Conservation (phyloP, 2,113 vertebrate species). For the Gracilinanus agilis region DNA sequence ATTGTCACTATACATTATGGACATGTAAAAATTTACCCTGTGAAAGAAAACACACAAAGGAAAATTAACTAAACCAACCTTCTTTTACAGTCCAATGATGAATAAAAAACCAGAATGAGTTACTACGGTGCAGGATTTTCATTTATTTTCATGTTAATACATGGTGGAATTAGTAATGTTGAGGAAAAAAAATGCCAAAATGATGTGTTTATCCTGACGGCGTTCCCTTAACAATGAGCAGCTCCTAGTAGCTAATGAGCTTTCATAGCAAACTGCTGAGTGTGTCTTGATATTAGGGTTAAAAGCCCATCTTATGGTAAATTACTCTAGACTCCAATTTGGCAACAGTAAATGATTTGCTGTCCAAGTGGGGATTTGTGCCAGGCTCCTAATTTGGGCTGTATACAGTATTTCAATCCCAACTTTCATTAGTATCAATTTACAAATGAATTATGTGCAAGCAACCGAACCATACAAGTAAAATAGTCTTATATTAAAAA, state of each 20-base stretch:
- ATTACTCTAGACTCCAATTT: constrained; percentile 75
- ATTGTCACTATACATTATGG: constrained; percentile 59
- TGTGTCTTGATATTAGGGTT: constrained; percentile 64
- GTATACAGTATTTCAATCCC: constrained; percentile 74
- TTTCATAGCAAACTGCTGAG: constrained; percentile 54
- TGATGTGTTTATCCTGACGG: constrained; percentile 53
- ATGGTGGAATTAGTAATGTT: constrained; percentile 53
- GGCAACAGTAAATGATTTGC: constrained; percentile 75
- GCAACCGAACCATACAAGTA: constrained; percentile 51
- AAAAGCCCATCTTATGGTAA: constrained; percentile 78
- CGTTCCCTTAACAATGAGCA: constrained; percentile 29
- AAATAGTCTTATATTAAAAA: background rate
- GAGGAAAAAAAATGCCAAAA: constrained; percentile 31
- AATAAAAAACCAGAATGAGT: constrained; percentile 49
- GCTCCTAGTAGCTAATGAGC: constrained; percentile 70
- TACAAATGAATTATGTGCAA: constrained; percentile 73
- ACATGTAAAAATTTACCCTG: constrained; percentile 23
- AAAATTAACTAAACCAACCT: background rate
- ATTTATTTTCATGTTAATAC: constrained; percentile 53
- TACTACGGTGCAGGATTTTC: constrained; percentile 34
- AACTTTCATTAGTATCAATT: constrained; percentile 79
- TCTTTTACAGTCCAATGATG: constrained; percentile 41
- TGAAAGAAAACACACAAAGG: background rate
- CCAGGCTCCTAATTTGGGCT: constrained; percentile 74
- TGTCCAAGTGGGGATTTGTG: constrained; percentile 74